Conservation (phyloP, 1,140 invertebrate genomes). For the Hermetia illucens region DNA sequence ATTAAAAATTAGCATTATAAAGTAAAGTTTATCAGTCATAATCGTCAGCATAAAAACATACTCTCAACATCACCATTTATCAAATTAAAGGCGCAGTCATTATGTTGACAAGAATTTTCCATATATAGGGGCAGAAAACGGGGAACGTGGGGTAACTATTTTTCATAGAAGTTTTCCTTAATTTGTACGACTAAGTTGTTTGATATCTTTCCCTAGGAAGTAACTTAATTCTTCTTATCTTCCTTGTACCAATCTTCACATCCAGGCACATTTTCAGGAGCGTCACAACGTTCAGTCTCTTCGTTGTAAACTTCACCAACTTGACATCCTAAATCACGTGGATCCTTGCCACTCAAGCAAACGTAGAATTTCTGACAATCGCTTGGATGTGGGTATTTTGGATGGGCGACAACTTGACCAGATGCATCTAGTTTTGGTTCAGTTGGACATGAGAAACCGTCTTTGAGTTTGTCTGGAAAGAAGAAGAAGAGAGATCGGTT, state of each 20-base stretch:
- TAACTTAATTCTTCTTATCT: constrained; percentile 26
- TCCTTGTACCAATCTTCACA: constrained; percentile 84
- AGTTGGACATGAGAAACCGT: constrained; percentile 72
- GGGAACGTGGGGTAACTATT: too few species aligned
- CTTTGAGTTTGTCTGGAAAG: constrained; percentile 47
- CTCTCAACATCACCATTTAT: too few species aligned
- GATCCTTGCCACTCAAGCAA: constrained; percentile 72
- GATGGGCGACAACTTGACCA: constrained; percentile 63
- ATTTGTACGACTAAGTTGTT: not conserved
- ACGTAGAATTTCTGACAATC: constrained; percentile 78
- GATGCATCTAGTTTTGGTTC: constrained; percentile 46
- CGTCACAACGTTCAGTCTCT: constrained; percentile 63
- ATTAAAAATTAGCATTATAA: too few species aligned
- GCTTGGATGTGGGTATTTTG: constrained; percentile 71
- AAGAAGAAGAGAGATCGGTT: too few species aligned
- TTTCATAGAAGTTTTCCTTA: not conserved
- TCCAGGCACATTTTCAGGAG: constrained; percentile 74
- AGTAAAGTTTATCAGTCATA: too few species aligned
- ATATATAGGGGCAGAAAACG: too few species aligned
- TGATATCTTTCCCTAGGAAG: constrained; percentile 1
- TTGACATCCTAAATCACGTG: constrained; percentile 70
- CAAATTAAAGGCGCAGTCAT: too few species aligned
- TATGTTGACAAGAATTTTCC: too few species aligned
- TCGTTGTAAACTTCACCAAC: constrained; percentile 79
- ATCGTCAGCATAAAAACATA: too few species aligned